A percentile compares a stretch with the other conserved stretches of the same genome.
phyloP scores from a whole-genome alignment of 2,797 vertebrate species.

The Ispidina picta region DNA sequence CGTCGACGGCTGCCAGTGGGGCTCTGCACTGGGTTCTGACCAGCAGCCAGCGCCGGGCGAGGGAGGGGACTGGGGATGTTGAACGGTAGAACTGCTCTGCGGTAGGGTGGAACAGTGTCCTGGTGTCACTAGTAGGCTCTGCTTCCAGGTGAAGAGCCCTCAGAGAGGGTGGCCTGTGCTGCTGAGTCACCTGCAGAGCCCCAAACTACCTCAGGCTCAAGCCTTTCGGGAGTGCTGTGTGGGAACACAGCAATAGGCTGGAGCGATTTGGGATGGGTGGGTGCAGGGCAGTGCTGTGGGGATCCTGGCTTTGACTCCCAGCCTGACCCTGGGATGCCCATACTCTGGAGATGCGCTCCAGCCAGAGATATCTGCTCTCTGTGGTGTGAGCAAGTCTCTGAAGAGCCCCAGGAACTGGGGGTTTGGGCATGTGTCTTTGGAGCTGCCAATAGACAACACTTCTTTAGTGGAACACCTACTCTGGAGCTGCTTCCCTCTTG shows the following conservation, averaged over 20 bases:
- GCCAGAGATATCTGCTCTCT: not conserved
- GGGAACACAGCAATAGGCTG: accelerated
- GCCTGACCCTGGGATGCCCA: not conserved
- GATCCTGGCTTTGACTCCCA: not conserved
- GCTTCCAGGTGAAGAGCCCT: not conserved
- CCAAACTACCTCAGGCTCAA: not conserved
- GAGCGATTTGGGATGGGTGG: not conserved
- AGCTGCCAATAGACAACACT: not conserved
- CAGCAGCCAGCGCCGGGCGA: accelerated
- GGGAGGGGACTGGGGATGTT: not conserved
- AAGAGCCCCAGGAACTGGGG: not conserved
- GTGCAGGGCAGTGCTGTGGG: accelerated
- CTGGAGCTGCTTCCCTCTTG: not conserved
- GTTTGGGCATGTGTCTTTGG: not conserved
- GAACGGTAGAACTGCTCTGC: not conserved
- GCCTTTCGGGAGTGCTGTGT: not conserved
- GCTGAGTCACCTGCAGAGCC: not conserved
- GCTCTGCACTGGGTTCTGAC: not conserved
- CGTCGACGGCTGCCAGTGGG: not conserved
- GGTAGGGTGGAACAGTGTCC: accelerated
- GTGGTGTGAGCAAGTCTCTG: not conserved
- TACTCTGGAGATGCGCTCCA: not conserved
- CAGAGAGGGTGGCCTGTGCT: not conserved
- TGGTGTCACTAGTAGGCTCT: not conserved
- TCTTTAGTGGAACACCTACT: not conserved